Evolutionary conservation across 2,888 invertebrate genomes (phyloP), one percentile per base, ranked within the genome.

Genomic region (Phragmatobia fuliginosa): DNA sequence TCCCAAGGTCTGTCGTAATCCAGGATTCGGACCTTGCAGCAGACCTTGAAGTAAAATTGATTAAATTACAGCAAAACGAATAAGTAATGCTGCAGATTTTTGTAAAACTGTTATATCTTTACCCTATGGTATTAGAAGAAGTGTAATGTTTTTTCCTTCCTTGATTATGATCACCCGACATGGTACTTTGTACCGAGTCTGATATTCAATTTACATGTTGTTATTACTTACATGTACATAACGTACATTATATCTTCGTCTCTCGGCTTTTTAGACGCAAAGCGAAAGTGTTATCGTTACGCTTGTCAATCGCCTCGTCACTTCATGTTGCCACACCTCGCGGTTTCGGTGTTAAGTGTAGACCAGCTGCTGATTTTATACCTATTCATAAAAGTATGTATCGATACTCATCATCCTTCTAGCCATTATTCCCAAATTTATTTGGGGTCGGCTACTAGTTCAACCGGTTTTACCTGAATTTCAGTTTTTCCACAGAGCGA

Each of bases 271-370:
- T 56, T 25, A 58, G 58, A 65, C 56, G 10, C 25, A 28, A 28
- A 65, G 65, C 66, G 65, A 65, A 65, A 65, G 65, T 56, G 62
- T n/a, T 25, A 33, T 56, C 65, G 65, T 65, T 65, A 52, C 65
- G 65, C 65, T 56, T 56, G 56, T 65, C 65, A 56, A 38, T 38
- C 36, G 49, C 56, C 56, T 52, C 65, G 33, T 25, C 56, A 56
- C 28, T 56, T 16, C 21, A 28, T 56, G 28, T 28, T 65, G 41
- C 41, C 21, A 11, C 45, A 49, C 63, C 63, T 33, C 63, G 56
- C 33, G n/a, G n/a, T 33, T 45, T 63, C 18, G 32, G 63, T 64
- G 28, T 56, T 56, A 56, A 56, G 28, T 28, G 56, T 56, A 52
- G 52, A n/a, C 25, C 25, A 11, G 49, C 49, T 8, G 49, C 21